Base-by-base conservation (phyloP, 2,113 vertebrate genomes). In the Cepphus grylle region DNA sequence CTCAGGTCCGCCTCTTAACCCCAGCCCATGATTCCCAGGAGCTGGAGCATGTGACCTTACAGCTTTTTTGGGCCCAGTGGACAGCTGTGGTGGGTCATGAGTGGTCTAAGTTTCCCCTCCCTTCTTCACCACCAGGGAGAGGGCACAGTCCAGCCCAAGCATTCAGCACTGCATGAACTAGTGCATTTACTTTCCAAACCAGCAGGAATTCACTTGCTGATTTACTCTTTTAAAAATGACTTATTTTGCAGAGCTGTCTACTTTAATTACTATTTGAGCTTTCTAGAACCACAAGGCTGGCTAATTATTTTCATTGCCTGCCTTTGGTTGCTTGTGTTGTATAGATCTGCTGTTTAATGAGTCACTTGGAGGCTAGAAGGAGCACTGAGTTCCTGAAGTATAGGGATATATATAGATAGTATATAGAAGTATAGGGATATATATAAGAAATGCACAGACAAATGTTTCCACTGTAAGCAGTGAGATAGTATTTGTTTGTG, bases 301-400 rank as follows among this genome's bases (percentile, higher is more conserved):
- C 87, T 98, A 92, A 96, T 97, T 97, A 97, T 97, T 93, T 97
- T 94, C 94, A 96, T 96, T 98, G 94, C 90, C 88, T 97, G 92
- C 88, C 83, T 95, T 96, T 96, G 96, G 96, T 88, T 95, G 93
- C 91, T 94, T 94, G 45, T 90, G 91, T 59, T 95, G 70, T 97
- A 96, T 95, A 93, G 97, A 97, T 97, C 79, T 97, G 85, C 77
- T 97, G 91, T 97, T 98, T 97, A 97, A 97, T 97, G 97, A 98
- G 97, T 98, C 96, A 98, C 95, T 70, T 72, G 69, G 96, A 96
- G 87, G 94, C 94, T 62, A 96, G 94, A 90, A 96, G 87, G 76
- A 93, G 84, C 93, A 81, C 88, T 83, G 91, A 92, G 96, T 90
- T 98, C 94, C 87, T 97, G 88, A 97, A 96, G 91, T 93, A 50